Percentiles rank a stretch among this genome's conserved stretches.
phyloP scores from a whole-genome alignment of 2,888 invertebrate species.

The Myopa testacea region DNA sequence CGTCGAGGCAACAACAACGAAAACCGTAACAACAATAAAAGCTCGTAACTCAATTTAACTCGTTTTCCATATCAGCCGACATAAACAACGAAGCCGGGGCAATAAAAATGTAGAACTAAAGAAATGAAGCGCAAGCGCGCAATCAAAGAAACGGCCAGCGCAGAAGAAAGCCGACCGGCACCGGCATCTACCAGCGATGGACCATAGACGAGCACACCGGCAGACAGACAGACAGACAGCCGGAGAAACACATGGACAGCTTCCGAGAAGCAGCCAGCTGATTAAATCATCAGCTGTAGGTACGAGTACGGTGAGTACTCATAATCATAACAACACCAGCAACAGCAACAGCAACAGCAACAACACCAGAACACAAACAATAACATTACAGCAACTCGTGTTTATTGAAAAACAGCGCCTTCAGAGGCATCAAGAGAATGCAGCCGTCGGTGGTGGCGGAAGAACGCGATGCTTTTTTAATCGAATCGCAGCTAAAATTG shows the following conservation, averaged over 20 bases:
- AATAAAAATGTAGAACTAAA: constrained; percentile 21
- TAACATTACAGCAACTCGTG: background rate
- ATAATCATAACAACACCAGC: constrained; percentile 27
- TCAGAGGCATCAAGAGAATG: too few relatives aligned
- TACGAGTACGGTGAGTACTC: constrained; percentile 27
- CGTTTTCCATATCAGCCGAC: constrained; percentile 28
- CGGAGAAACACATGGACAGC: constrained; percentile 34
- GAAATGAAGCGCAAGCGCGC: background rate
- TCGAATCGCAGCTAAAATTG: too few relatives aligned
- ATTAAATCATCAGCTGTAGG: constrained; percentile 43
- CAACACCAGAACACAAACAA: constrained; percentile 7
- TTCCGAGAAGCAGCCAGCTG: constrained; percentile 45
- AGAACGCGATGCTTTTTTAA: too few relatives aligned
- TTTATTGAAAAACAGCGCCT: constrained; percentile 5
- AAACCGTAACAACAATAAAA: constrained; percentile 15
- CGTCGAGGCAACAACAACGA: background rate
- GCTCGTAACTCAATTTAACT: constrained; percentile 21
- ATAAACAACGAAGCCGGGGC: constrained; percentile 6
- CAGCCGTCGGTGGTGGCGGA: too few relatives aligned
- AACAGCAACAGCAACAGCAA: constrained; percentile 9
- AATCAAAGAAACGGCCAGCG: constrained; percentile 5
- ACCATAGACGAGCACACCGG: background rate
- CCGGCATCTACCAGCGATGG: background rate
- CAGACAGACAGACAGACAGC: constrained; percentile 2
- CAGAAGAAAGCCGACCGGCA: background rate